phyloP scores from a whole-genome alignment of 2,113 vertebrate species.

The Vidua chalybeata region DNA sequence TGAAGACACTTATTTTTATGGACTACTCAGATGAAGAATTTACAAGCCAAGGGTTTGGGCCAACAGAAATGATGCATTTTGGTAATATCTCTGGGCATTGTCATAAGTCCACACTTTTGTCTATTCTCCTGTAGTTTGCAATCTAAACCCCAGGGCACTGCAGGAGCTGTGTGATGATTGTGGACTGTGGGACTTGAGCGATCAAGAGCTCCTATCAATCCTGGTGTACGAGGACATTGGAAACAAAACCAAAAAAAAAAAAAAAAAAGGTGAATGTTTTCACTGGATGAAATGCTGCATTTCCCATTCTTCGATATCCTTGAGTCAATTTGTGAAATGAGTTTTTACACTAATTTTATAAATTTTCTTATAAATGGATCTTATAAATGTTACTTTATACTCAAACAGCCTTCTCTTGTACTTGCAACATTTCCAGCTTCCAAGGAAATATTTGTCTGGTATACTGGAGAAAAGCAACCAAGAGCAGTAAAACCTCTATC shows the following conservation, averaged over 20 bases:
- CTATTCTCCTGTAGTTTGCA: not conserved
- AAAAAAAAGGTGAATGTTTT: not conserved
- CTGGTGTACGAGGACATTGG: accelerated
- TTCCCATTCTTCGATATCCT: not conserved
- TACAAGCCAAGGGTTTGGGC: not conserved
- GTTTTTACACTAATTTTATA: not conserved
- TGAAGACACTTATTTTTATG: not conserved
- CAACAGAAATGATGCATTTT: not conserved
- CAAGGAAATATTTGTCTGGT: not conserved
- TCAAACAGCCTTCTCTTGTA: not conserved
- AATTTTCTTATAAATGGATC: not conserved
- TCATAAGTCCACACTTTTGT: not conserved
- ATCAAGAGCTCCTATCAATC: not conserved
- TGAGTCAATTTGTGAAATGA: not conserved
- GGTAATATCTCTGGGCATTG: not conserved
- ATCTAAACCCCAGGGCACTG: not conserved
- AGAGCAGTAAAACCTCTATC: not conserved
- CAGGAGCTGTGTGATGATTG: not conserved
- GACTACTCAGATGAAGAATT: not conserved
- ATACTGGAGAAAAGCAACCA: not conserved
- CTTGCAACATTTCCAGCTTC: not conserved
- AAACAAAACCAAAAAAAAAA: not conserved
- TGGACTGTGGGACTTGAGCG: not conserved
- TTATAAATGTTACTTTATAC: not conserved
- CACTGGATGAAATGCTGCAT: not conserved